These are phyloP conservation scores for Dolomedes plantarius DNA, from an alignment of 2,888 invertebrate species.

Conservation along the genomic window DNA sequence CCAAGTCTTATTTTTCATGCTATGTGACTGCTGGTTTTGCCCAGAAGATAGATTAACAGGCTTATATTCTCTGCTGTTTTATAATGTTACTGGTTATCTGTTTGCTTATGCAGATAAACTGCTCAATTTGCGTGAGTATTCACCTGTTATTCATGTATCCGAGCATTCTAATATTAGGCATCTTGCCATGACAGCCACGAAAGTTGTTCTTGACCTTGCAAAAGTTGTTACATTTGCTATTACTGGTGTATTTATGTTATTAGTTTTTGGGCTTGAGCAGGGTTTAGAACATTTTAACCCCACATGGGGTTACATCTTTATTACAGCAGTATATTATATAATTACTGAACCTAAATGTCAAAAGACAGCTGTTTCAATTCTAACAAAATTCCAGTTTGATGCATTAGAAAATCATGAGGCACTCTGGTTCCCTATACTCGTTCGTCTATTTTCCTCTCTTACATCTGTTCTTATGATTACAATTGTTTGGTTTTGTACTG, in stretches of 20 bases:
- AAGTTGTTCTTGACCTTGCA: slow-evolving; percentile 88
- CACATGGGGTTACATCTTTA: slow-evolving; percentile 81
- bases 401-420: slow-evolving; percentile 84
- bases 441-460: slow-evolving; percentile 74
- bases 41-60: slow-evolving; percentile 81
- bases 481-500: slow-evolving; percentile 71
- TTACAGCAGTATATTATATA: slow-evolving; percentile 84
- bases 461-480: slow-evolving; percentile 70
- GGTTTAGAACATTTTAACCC: slow-evolving; percentile 86
- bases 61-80: slow-evolving; percentile 87
- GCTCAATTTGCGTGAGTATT: slow-evolving; percentile 86
- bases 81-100: slow-evolving; percentile 87
- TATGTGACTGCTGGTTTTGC: slow-evolving; percentile 83
- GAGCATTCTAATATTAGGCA: slow-evolving; percentile 85
- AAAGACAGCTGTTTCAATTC: slow-evolving; percentile 81
- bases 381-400: slow-evolving; percentile 81
- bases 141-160: slow-evolving; percentile 85
- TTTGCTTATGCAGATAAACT: slow-evolving; percentile 85
- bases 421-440: slow-evolving; percentile 83
- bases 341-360: slow-evolving; percentile 83
- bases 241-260: slow-evolving; percentile 85
- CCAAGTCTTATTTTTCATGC: slow-evolving; percentile 84
- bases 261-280: slow-evolving; percentile 86
- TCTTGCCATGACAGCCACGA: slow-evolving; percentile 87
- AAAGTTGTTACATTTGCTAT: slow-evolving; percentile 88